Percentiles rank a stretch among this genome's conserved stretches.
Evolutionary conservation across 2,797 vertebrate genomes (phyloP).

Genomic region (Sebastes iracundus): DNA sequence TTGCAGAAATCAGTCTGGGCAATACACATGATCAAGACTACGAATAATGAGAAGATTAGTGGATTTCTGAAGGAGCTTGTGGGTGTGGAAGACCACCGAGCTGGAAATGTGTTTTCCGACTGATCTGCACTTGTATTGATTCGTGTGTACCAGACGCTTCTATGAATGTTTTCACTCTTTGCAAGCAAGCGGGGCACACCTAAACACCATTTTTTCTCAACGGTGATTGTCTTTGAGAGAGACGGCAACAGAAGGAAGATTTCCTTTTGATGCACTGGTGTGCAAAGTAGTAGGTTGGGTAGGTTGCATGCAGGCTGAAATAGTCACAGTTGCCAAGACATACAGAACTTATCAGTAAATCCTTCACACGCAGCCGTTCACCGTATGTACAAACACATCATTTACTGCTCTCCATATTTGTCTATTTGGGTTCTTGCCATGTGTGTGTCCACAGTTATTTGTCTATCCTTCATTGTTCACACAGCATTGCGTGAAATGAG

Average conservation of each 20-base stretch:
- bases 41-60: background rate
- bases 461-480: slow-evolving; percentile 23
- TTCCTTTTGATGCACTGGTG: background rate
- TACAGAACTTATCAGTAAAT: background rate
- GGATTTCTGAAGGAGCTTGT: background rate
- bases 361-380: background rate
- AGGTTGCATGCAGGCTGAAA: background rate
- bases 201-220: rapidly evolving
- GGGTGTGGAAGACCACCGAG: background rate
- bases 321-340: background rate
- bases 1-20: background rate
- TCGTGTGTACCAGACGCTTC: background rate
- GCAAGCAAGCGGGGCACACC: no score
- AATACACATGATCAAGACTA: background rate
- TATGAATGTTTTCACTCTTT: background rate
- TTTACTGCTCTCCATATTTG: background rate
- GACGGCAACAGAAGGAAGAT: background rate
- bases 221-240: background rate
- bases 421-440: background rate
- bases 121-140: background rate
- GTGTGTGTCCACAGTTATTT: slow-evolving; percentile 10
- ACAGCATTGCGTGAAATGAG: background rate
- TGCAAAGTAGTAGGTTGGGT: background rate
- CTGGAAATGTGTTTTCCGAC: background rate
- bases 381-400: background rate